Evolutionary conservation across 2,888 invertebrate genomes (phyloP).

Genomic region (Leucophenga montana): DNA sequence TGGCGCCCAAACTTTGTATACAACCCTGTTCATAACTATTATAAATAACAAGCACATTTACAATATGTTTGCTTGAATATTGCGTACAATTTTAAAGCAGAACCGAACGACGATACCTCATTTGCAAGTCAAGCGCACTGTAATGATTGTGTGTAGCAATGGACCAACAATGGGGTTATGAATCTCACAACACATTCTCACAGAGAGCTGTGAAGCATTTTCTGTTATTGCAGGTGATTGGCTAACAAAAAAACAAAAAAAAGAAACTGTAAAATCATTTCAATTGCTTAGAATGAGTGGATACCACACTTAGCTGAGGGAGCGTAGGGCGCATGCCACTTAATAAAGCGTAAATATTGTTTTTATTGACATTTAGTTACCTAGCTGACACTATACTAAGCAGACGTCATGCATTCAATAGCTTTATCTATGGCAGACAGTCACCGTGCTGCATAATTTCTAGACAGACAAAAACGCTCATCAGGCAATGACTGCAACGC

Average conservation of each 20-base stretch:
- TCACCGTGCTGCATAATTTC: no score
- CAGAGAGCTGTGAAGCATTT: conserved; percentile 6
- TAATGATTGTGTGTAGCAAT: not conserved
- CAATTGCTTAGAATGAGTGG: not conserved
- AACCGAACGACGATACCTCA: conserved; percentile 7
- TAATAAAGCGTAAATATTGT: no score
- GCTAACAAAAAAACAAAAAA: conserved; percentile 9
- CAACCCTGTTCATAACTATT: not conserved
- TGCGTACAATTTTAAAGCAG: conserved; percentile 14
- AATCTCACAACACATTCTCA: not conserved
- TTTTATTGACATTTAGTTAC: no score
- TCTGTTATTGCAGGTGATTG: conserved; percentile 21
- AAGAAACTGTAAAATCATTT: not conserved
- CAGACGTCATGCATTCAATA: no score
- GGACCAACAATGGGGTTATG: not conserved
- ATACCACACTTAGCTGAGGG: no score
- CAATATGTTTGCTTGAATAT: conserved; percentile 16
- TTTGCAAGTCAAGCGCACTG: conserved; percentile 13
- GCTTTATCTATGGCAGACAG: no score
- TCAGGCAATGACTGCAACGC: no score
- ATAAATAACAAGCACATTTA: conserved; percentile 2
- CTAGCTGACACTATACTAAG: no score
- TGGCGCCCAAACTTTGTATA: no score
- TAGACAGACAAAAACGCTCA: no score
- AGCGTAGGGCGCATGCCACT: no score